Evolutionary conservation across 2,113 vertebrate species (phyloP), one percentile per base, ranked within the genome.

Genomic region (Anthoscopus minutus): DNA sequence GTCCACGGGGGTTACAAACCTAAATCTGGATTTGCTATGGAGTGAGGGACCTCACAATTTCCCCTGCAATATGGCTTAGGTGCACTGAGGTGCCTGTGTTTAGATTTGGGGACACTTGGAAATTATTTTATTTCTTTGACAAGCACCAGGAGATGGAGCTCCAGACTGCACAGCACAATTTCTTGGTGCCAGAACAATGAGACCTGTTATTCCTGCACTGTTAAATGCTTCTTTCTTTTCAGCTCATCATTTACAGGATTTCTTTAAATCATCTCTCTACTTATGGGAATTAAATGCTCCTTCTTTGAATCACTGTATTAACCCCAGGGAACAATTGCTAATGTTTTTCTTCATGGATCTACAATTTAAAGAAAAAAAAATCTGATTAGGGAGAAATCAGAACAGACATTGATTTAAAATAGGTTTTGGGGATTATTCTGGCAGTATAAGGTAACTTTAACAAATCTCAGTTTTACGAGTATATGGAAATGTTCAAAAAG

Each of bases 101-200:
- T 31, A 7, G 40, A 23, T 40, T 20, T 38, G 51, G 33, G 61
- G n/a, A 74, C 14, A 4, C 35, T 40, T 60, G 48, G 44, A 87
- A 92, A 72, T 53, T 1, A n/a, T 80, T 85, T 35, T 42, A 38
- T 5, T 40, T 83, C 72, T 69, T 73, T 73, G 79, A 54, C 30
- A 83, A 77, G 47, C 12, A 58, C 93, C 93, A 96, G 93, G 85
- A 95, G 94, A 95, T 95, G 95, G 94, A 94, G 94, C 94, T 95
- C 73, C 67, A 96, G 94, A 87, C 81, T 93, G 53, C 6, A 2
- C 31, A 93, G 85, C 47, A 15, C 12, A 37, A 72, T 85, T 93
- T 76, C 84, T 72, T 62, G 13, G 23, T 85, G 62, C 31, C 4
- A 5, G 57, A 91, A 50, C 66, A 91, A 80, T 50, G 84, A 77